Percentiles rank a stretch among this genome's conserved stretches.
Evolutionary conservation across 2,797 vertebrate species (phyloP).

Genomic region (Brachyalestes nurse): DNA sequence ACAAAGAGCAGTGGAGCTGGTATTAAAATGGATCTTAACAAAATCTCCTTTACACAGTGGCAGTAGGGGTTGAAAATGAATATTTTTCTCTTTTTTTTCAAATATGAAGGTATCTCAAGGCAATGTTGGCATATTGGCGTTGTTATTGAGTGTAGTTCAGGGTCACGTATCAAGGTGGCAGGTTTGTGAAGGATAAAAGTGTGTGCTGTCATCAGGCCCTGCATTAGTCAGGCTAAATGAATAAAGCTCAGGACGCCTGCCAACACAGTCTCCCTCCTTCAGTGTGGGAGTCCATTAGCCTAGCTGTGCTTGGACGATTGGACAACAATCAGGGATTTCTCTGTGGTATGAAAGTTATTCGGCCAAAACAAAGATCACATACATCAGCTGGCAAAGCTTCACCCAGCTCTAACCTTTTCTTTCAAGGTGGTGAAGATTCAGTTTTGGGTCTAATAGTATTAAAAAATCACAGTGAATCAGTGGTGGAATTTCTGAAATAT

Average conservation of each 20-base stretch:
- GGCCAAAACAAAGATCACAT: constrained; percentile 11
- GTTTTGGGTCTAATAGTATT: neutral
- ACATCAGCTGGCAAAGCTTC: constrained; percentile 2
- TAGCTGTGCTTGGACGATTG: constrained; percentile 11
- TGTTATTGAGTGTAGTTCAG: neutral
- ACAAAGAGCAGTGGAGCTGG: neutral
- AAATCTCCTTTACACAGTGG: neutral
- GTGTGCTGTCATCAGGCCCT: constrained; percentile 26
- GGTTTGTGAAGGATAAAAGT: neutral
- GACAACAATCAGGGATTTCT: constrained; percentile 29
- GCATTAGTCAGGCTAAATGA: constrained; percentile 26
- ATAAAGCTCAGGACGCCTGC: constrained; percentile 5
- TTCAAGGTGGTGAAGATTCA: neutral
- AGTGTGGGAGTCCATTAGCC: constrained; percentile 13
- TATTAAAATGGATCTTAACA: neutral
- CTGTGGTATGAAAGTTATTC: constrained; percentile 24
- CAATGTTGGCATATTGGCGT: neutral
- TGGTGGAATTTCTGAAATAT: neutral
- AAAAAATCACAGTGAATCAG: neutral
- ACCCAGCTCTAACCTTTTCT: neutral
- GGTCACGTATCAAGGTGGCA: constrained; percentile 9
- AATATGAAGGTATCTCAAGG: neutral
- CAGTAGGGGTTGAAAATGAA: neutral
- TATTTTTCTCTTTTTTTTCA: neutral
- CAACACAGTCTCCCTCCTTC: neutral